Base-by-base conservation (phyloP, 2,113 vertebrate genomes). In the Phycodurus eques region DNA sequence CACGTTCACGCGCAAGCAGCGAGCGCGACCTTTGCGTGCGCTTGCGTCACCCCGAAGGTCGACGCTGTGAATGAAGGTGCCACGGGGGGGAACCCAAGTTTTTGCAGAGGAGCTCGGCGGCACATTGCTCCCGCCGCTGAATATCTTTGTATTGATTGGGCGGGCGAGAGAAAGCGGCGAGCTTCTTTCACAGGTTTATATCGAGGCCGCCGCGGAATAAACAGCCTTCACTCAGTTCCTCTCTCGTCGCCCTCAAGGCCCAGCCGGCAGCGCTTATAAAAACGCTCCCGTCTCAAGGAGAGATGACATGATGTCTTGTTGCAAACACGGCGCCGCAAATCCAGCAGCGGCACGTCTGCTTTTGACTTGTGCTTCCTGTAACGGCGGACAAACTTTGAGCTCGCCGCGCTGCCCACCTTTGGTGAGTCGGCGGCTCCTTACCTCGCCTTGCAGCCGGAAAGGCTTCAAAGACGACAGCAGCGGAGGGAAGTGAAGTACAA, bases 131-230 rank as follows among this genome's bases (percentile, higher is more conserved):
- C 84, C 85, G 74, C 81, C 5, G 84, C 77, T 73, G 53, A 88
- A 87, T 84, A 80, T 87, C 81, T 90, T 89, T 88, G 80, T 89
- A 91, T 92, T 90, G 90, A 90, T 92, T 88, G 87, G 80, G 78
- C 80, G 8, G 20, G 66, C 83, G 82, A 83, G 76, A 82, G 76
- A 87, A 88, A 89, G 85, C 70, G 80, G 75, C 84, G 71, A 90
- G 81, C 87, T 88, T 88, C 59, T 92, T 89, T 91, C 89, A 91
- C 88, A 90, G 91, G 87, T 91, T 88, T 90, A 92, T 89, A 90
- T 84, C 90, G 91, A 91, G 89, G 90, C 83, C 87, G 74, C 75
- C 57, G 15, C 46, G 57, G 87, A 74, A 91, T 91, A 90, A 92
- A 90, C 86, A 91, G 87, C 89, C 86, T 89, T 90, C 84, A 83